These are phyloP conservation scores for Panthera tigris DNA, from an alignment of 2,113 vertebrate species.

Conservation along the genomic window DNA sequence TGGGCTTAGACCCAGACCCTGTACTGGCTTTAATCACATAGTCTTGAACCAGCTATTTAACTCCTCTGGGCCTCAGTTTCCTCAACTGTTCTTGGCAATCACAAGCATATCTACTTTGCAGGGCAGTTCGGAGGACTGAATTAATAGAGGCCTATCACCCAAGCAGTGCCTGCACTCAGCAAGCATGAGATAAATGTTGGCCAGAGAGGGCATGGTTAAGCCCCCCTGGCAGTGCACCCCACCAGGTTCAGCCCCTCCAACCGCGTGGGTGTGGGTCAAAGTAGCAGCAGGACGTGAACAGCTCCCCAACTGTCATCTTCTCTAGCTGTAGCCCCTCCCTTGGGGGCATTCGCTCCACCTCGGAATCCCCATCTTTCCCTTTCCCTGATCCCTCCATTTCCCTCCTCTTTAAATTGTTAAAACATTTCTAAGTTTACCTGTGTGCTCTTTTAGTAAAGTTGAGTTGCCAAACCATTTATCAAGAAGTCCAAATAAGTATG, in stretches of 20 bases:
- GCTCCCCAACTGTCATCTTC: not conserved
- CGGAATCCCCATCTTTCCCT: not conserved
- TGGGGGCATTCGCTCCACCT: not conserved
- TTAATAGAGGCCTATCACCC: not conserved
- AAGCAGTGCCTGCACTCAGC: not conserved
- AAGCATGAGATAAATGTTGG: not conserved
- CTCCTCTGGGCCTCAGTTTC: not conserved
- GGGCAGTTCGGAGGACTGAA: not conserved
- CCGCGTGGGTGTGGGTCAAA: too few species aligned
- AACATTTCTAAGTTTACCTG: not conserved
- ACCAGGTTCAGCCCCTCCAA: not conserved
- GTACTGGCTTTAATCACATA: not conserved
- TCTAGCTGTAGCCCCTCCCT: accelerated
- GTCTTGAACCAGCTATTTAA: not conserved
- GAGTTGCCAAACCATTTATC: not conserved
- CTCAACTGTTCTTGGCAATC: not conserved
- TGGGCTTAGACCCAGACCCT: not conserved
- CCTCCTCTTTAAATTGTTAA: not conserved
- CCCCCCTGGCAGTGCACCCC: accelerated
- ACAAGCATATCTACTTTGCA: not conserved
- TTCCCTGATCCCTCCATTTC: not conserved
- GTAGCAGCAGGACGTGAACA: too few species aligned
- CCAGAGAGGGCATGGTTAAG: not conserved
- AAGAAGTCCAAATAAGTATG: not conserved
- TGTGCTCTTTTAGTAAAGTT: not conserved